phyloP scores from a whole-genome alignment of 23 tunicate species.

The Trididemnum clinides region DNA sequence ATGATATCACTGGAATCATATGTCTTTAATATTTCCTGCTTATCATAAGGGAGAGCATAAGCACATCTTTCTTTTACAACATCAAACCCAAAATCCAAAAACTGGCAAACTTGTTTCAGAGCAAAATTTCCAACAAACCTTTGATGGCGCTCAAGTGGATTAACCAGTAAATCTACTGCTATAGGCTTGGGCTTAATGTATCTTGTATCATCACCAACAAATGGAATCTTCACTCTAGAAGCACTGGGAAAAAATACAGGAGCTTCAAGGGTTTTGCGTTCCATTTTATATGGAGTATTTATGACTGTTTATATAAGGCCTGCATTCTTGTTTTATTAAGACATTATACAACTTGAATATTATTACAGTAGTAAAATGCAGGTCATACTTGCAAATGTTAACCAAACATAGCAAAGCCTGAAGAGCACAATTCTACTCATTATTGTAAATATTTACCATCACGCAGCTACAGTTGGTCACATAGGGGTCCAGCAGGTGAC shows the following conservation, averaged over 20 bases:
- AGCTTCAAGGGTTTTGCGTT: conserved; percentile 51
- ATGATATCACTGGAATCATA: conserved; percentile 54
- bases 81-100: conserved; percentile 53
- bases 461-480: no score
- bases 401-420: no score
- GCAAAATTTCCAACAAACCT: conserved; percentile 26
- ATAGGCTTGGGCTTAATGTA: conserved; percentile 34
- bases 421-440: no score
- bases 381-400: no score
- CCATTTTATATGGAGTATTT: conserved; percentile 11
- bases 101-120: conserved; percentile 54
- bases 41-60: conserved; percentile 64
- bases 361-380: no score
- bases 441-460: no score
- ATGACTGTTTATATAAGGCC: no score
- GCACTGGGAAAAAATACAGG: conserved; percentile 92
- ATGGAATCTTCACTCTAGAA: conserved; percentile 80
- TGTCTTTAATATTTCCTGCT: conserved; percentile 26
- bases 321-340: no score
- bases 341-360: no score
- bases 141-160: conserved; percentile 74
- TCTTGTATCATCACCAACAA: conserved; percentile 93
- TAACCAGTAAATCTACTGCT: conserved; percentile 31
- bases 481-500: no score
- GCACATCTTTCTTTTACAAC: conserved; percentile 76